Conservation (phyloP, 2,888 invertebrate species). For the Brenthis daphne region DNA sequence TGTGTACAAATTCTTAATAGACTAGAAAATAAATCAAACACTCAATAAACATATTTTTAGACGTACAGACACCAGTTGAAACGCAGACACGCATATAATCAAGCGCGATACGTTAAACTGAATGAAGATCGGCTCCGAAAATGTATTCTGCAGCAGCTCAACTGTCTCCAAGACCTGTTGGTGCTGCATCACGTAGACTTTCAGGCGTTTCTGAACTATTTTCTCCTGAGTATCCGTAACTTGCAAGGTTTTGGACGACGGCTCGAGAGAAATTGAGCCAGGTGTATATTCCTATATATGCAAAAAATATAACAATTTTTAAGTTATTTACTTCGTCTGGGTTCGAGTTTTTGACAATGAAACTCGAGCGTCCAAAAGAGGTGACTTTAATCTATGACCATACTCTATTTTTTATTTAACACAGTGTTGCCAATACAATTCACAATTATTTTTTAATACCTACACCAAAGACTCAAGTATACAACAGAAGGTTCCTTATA, state of each 20-base stretch:
- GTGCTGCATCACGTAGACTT: conserved; percentile 50
- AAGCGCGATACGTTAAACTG: conserved; percentile 77
- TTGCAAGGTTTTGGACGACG: neutral
- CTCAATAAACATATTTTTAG: neutral
- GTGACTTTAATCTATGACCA: too few relatives aligned
- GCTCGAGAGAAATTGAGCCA: neutral
- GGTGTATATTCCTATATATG: neutral
- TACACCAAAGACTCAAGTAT: too few relatives aligned
- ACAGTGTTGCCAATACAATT: too few relatives aligned
- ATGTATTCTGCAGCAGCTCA: conserved; percentile 62
- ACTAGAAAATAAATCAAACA: too few relatives aligned
- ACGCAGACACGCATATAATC: conserved; percentile 80
- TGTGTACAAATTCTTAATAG: too few relatives aligned
- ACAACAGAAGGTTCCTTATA: too few relatives aligned
- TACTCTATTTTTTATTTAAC: too few relatives aligned
- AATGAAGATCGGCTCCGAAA: conserved; percentile 71
- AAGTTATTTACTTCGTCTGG: neutral
- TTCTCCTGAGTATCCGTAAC: neutral
- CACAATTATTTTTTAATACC: too few relatives aligned
- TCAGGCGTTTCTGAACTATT: neutral
- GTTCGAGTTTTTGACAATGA: too few relatives aligned
- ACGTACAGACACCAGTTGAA: conserved; percentile 73
- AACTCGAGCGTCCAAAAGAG: too few relatives aligned
- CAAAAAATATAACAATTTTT: neutral
- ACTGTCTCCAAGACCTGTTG: conserved; percentile 59